Percentiles rank a stretch among this genome's conserved stretches.
Conservation (phyloP, 2,888 invertebrate genomes). For the Andrena camellia region DNA sequence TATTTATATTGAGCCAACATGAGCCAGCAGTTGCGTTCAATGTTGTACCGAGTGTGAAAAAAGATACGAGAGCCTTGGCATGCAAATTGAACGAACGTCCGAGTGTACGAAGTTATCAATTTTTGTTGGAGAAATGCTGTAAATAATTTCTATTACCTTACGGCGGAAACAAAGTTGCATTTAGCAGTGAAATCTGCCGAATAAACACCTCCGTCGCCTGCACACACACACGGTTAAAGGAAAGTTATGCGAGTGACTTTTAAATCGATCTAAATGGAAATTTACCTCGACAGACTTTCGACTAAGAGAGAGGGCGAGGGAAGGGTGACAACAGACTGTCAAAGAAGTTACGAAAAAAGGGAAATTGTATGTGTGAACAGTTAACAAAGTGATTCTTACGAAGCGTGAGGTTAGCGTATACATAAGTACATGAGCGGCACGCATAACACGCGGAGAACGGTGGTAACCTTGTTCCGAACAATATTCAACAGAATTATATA, state of each 20-base stretch:
- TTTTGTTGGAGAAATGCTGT: too few species aligned
- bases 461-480: constrained; percentile 19
- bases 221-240: background rate
- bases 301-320: background rate
- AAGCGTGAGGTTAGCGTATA: constrained; percentile 1
- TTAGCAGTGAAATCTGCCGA: background rate
- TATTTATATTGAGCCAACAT: background rate
- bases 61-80: too few species aligned
- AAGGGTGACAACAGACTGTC: background rate
- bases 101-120: too few species aligned
- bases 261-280: constrained; percentile 2
- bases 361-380: background rate
- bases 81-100: too few species aligned
- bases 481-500: constrained; percentile 20
- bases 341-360: background rate
- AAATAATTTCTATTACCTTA: too few species aligned
- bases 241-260: background rate
- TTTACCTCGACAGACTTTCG: background rate
- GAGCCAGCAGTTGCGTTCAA: too few species aligned
- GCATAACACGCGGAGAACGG: background rate
- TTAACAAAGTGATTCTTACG: background rate
- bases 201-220: too few species aligned
- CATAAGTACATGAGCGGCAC: background rate
- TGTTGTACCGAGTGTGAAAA: too few species aligned
- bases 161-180: background rate